Evolutionary conservation across 2,797 vertebrate genomes (phyloP).

Genomic region (Oreochromis grahami): DNA sequence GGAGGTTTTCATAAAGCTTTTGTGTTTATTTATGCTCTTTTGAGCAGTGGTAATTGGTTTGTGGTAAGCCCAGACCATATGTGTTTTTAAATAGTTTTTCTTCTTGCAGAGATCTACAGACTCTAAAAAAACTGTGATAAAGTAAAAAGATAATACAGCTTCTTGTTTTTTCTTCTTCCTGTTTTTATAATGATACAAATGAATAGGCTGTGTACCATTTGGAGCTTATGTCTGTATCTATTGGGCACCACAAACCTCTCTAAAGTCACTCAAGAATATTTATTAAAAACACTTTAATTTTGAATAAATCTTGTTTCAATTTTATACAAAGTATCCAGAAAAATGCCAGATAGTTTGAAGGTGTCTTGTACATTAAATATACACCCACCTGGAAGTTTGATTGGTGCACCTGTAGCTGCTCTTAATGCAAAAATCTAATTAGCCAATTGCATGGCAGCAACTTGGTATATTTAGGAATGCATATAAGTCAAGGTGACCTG

Average conservation of each 20-base stretch:
- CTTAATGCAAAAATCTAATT: not conserved
- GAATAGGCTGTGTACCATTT: not conserved
- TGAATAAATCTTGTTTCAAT: not conserved
- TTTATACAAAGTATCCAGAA: not conserved
- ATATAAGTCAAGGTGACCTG: not conserved
- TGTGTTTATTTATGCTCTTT: not conserved
- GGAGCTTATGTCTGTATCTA: rapidly evolving
- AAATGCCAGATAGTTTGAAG: not conserved
- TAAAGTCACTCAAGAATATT: not conserved
- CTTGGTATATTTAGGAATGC: rapidly evolving
- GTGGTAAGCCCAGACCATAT: not conserved
- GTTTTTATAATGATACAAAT: rapidly evolving
- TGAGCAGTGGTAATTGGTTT: not conserved
- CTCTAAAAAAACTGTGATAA: not conserved
- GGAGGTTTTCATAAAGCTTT: not conserved
- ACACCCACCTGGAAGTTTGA: not conserved
- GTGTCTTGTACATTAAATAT: not conserved
- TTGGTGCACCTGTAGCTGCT: not conserved
- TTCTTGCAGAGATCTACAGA: not conserved
- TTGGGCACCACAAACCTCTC: not conserved
- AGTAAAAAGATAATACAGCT: not conserved
- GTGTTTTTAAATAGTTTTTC: not conserved
- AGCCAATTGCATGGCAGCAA: not conserved
- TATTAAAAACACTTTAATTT: not conserved
- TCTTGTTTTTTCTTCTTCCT: not conserved